phyloP scores from a whole-genome alignment of 2,888 invertebrate genomes.

The Blastobasis lacticolella region DNA sequence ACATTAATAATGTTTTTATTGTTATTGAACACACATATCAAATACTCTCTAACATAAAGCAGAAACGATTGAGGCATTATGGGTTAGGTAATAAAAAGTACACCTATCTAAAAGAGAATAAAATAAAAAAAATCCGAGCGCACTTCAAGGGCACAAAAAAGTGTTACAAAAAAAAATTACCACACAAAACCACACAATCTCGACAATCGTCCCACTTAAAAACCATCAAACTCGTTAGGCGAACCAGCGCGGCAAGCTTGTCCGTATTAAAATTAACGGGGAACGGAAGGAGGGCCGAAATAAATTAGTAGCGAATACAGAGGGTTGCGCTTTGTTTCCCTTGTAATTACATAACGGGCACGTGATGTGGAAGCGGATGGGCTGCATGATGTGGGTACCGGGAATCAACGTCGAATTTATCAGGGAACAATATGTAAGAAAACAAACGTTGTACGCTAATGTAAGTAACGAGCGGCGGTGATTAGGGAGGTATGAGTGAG shows the following conservation, averaged over 20 bases:
- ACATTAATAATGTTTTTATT: no score
- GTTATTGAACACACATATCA: no score
- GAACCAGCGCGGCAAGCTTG: constrained; percentile 16
- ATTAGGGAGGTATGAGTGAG: no score
- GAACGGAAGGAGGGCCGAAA: constrained; percentile 30
- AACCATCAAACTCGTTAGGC: background rate
- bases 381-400: constrained; percentile 23
- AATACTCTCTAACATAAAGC: no score
- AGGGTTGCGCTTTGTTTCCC: constrained; percentile 31
- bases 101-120: no score
- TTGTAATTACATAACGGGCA: constrained; percentile 37
- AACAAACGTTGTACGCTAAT: no score
- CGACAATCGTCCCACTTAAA: background rate
- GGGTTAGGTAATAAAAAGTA: no score
- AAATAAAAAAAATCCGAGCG: no score
- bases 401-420: constrained; percentile 10
- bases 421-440: background rate
- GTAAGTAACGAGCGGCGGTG: no score
- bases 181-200: background rate
- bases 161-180: no score
- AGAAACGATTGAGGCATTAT: no score
- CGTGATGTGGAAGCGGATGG: constrained; percentile 29
- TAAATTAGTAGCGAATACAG: constrained; percentile 13
- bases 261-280: constrained; percentile 43
- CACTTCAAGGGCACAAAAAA: no score